Conservation (phyloP, 2,888 invertebrate genomes). For the Tricholauxania praeusta region DNA sequence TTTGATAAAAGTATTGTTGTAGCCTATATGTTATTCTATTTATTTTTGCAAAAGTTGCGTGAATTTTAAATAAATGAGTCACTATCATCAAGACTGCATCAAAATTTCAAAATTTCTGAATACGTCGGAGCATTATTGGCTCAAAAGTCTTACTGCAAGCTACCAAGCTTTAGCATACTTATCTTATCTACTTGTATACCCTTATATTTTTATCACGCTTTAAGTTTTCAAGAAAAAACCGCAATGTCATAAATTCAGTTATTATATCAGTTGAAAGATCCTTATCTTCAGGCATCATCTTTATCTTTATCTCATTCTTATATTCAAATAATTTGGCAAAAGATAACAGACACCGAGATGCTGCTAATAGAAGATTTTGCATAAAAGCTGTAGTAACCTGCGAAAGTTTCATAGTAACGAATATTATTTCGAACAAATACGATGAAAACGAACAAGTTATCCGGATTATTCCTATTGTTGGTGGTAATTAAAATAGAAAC, state of each 20-base stretch:
- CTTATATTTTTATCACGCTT: neutral
- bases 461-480: constrained; percentile 61
- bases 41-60: too few relatives aligned
- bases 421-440: constrained; percentile 61
- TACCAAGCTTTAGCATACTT: too few relatives aligned
- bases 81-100: too few relatives aligned
- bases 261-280: constrained; percentile 40
- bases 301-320: neutral
- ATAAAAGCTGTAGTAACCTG: constrained; percentile 56
- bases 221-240: constrained; percentile 43
- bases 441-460: constrained; percentile 64
- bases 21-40: too few relatives aligned
- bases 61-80: too few relatives aligned
- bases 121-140: too few relatives aligned
- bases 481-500: constrained; percentile 59
- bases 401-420: constrained; percentile 61
- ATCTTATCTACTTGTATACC: too few relatives aligned
- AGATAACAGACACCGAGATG: constrained; percentile 32
- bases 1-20: neutral
- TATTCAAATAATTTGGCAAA: constrained; percentile 44
- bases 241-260: constrained; percentile 60
- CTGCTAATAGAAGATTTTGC: constrained; percentile 49
- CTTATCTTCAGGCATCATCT: constrained; percentile 13
- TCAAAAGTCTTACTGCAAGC: too few relatives aligned
- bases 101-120: too few relatives aligned